A percentile compares a stretch with the other conserved stretches of the same genome.
phyloP scores from a whole-genome alignment of 2,888 invertebrate genomes.

The Argyresthia goedartella region DNA sequence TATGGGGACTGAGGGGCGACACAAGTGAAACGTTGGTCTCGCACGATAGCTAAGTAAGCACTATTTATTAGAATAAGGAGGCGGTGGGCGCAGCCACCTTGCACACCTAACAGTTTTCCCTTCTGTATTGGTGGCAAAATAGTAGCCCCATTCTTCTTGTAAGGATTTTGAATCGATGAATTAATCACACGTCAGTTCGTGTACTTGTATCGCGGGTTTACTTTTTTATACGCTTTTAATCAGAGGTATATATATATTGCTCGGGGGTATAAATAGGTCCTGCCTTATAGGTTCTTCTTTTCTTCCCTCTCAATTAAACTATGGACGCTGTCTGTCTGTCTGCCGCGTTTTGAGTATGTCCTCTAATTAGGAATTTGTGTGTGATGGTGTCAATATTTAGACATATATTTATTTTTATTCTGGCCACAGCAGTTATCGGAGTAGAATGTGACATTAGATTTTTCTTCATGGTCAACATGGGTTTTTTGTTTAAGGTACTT shows the following conservation, averaged over 20 bases:
- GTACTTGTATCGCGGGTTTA: not conserved
- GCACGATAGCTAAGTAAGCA: too few relatives aligned
- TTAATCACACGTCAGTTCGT: not conserved
- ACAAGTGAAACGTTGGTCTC: too few relatives aligned
- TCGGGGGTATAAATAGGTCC: conserved; percentile 20
- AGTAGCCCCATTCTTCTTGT: too few relatives aligned
- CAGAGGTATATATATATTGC: conserved; percentile 4
- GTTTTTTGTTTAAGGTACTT: conserved; percentile 11
- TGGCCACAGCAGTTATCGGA: conserved; percentile 25
- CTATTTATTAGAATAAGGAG: too few relatives aligned
- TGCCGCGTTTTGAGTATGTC: conserved; percentile 30
- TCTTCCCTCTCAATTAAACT: conserved; percentile 25
- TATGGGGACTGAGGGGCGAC: too few relatives aligned
- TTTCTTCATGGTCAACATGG: not conserved
- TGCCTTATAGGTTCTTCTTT: conserved; percentile 20
- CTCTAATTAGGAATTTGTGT: conserved; percentile 25
- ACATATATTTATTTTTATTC: conserved; percentile 20
- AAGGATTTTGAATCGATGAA: not conserved
- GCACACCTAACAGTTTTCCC: not conserved
- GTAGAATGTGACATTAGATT: conserved; percentile 23
- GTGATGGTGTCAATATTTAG: conserved; percentile 19
- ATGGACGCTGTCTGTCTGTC: conserved; percentile 14
- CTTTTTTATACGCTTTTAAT: conserved; percentile 13
- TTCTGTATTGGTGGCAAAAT: too few relatives aligned
- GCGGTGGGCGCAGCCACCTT: too few relatives aligned